phyloP scores from a whole-genome alignment of 2,797 vertebrate species.

The Notolabrus celidotus region DNA sequence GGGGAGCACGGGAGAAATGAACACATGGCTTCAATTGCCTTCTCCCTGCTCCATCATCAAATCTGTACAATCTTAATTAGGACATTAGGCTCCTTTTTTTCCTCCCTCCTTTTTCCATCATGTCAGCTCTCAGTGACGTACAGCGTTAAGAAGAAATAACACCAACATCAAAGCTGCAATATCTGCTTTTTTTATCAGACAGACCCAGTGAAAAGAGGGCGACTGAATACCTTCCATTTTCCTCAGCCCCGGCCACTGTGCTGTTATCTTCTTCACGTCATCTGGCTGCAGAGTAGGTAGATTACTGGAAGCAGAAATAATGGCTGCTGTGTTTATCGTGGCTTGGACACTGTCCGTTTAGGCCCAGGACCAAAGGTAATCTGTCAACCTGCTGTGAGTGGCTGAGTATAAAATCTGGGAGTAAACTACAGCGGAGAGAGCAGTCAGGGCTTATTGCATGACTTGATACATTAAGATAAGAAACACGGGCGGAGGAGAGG shows the following conservation, averaged over 20 bases:
- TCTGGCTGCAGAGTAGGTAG: conserved; percentile 70
- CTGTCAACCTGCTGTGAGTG: conserved; percentile 74
- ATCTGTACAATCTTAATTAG: conserved; percentile 81
- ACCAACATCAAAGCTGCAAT: conserved; percentile 64
- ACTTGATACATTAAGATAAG: conserved; percentile 61
- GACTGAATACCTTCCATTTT: conserved; percentile 60
- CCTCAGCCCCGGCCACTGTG: conserved; percentile 52
- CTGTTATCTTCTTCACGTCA: conserved; percentile 77
- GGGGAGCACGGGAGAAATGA: conserved; percentile 45
- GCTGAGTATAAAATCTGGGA: conserved; percentile 61
- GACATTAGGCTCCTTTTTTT: conserved; percentile 73
- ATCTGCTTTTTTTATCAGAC: conserved; percentile 60
- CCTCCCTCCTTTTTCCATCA: conserved; percentile 70
- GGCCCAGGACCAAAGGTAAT: conserved; percentile 79
- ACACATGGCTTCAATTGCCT: conserved; percentile 77
- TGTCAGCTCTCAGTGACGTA: conserved; percentile 75
- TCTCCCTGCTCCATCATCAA: conserved; percentile 75
- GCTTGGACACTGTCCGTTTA: conserved; percentile 74
- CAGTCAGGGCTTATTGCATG: conserved; percentile 48
- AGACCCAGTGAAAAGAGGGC: conserved; percentile 35
- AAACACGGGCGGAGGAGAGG: conserved; percentile 23
- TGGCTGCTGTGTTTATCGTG: conserved; percentile 77
- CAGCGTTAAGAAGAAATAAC: conserved; percentile 58
- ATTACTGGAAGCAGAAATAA: conserved; percentile 84
- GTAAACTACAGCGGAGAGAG: conserved; percentile 58